Evolutionary conservation across 2,797 vertebrate species (phyloP).

Genomic region (Sebastes itinus): DNA sequence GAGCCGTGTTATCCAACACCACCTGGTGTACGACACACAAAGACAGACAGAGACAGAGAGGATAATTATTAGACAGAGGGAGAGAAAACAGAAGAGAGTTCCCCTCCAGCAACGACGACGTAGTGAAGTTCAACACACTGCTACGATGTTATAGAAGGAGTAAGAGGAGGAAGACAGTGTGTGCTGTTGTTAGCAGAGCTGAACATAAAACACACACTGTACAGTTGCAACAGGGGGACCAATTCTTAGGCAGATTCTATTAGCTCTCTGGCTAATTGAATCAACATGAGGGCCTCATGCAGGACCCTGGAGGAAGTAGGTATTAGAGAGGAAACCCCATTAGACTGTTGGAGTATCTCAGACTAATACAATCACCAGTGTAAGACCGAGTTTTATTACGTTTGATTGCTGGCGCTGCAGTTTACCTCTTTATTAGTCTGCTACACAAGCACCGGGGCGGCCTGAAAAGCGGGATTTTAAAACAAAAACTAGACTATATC

Average conservation of each 20-base stretch:
- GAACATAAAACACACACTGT: conserved; percentile 62
- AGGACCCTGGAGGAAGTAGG: conserved; percentile 71
- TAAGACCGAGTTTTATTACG: conserved; percentile 48
- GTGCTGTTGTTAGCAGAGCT: conserved; percentile 53
- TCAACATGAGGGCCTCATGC: conserved; percentile 65
- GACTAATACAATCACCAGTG: conserved; percentile 65
- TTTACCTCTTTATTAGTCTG: conserved; percentile 35
- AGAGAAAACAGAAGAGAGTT: not conserved
- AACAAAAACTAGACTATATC: not conserved
- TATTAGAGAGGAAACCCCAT: conserved; percentile 73
- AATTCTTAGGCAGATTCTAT: conserved; percentile 70
- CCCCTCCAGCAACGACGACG: not conserved
- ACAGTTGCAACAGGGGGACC: conserved; percentile 47
- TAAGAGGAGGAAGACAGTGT: conserved; percentile 48
- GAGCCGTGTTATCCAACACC: conserved; percentile 95
- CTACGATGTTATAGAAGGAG: conserved; percentile 16
- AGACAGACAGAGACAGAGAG: not conserved
- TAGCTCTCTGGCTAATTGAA: conserved; percentile 75
- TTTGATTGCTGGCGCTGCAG: conserved; percentile 27
- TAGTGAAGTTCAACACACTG: conserved; percentile 20
- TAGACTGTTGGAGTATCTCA: conserved; percentile 56
- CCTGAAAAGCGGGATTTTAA: not conserved
- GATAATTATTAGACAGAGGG: conserved; percentile 21
- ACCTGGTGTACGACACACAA: conserved; percentile 80
- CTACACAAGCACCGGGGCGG: not conserved